Base-by-base conservation (phyloP, 2,113 vertebrate species). In the Albula glossodonta region DNA sequence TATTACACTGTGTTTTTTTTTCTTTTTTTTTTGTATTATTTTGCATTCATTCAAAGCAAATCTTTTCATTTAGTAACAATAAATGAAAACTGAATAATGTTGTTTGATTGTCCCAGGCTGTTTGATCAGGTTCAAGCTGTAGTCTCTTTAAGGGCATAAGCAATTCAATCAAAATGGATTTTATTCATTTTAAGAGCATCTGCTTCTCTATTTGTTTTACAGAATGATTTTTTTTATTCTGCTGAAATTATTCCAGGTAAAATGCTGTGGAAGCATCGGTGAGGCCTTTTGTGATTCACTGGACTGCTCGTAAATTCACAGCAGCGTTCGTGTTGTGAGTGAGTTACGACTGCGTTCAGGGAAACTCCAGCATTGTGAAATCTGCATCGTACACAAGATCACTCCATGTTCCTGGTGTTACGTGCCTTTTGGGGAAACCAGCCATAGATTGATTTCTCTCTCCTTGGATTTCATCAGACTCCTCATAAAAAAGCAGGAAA, bases 401-500 rank as follows among this genome's bases (percentile, higher is more conserved):
- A 4, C 60, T 22, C 60, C 2, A 19, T 22, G 15, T 66, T 66
- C 60, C 17, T 7, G 3, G 1, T 22, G 60, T 66, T 66, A 66
- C 22, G 60, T 66, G 60, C 19, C 60, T 5, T 66, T 66, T 66
- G 60, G 60, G 17, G 60, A 22, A 66, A 66, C 60, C 60, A 4
- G 22, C 17, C 60, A 15, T 19, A 66, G 60, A 66, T 66, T 66
- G 60, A 66, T 66, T 66, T 66, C 60, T 3, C 4, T 22, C 22
- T 66, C 2, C 19, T 66, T 19, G 7, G 60, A 22, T 5, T 97
- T 96, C 95, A 91, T 94, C 92, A 88, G 84, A 92, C 94, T 96
- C 93, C 94, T 95, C 96, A 96, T 96, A 96, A 96, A 96, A 22
- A 19, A 22, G 22, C 95, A 96, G 95, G 95, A 96, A 95, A 95